Evolutionary conservation across 1,140 invertebrate species (phyloP).

Genomic region (Aphidius ervi): DNA sequence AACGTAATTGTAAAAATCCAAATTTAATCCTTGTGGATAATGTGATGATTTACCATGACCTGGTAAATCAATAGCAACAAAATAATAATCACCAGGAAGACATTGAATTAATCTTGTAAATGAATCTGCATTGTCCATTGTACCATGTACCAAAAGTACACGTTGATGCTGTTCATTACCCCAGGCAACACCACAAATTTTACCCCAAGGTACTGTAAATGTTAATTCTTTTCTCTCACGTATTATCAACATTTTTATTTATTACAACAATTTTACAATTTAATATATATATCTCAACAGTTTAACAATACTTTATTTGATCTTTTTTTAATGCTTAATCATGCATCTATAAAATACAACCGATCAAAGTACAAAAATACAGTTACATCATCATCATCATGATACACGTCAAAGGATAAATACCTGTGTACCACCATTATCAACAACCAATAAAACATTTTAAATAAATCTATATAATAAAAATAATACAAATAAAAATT

Average conservation of each 20-base stretch:
- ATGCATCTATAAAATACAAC: too few species aligned
- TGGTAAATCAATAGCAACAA: constrained; percentile 64
- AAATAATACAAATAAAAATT: neutral
- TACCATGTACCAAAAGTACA: constrained; percentile 63
- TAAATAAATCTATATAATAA: too few species aligned
- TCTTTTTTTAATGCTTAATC: too few species aligned
- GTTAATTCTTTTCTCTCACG: constrained; percentile 19
- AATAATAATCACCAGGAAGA: constrained; percentile 57
- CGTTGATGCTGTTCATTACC: constrained; percentile 52
- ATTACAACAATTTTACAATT: too few species aligned
- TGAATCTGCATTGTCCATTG: constrained; percentile 60
- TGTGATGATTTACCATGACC: constrained; percentile 66
- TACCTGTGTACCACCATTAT: neutral
- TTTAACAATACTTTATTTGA: too few species aligned
- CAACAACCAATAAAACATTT: too few species aligned
- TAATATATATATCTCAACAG: too few species aligned
- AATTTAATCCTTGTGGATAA: constrained; percentile 52
- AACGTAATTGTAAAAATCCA: constrained; percentile 50
- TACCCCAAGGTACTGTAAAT: constrained; percentile 38
- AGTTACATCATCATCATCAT: too few species aligned
- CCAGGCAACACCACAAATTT: constrained; percentile 59
- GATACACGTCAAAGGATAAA: neutral
- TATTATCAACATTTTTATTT: too few species aligned
- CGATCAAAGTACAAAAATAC: too few species aligned
- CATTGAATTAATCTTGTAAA: constrained; percentile 61